Evolutionary conservation across 2,797 vertebrate species (phyloP).

Genomic region (Avahi laniger): DNA sequence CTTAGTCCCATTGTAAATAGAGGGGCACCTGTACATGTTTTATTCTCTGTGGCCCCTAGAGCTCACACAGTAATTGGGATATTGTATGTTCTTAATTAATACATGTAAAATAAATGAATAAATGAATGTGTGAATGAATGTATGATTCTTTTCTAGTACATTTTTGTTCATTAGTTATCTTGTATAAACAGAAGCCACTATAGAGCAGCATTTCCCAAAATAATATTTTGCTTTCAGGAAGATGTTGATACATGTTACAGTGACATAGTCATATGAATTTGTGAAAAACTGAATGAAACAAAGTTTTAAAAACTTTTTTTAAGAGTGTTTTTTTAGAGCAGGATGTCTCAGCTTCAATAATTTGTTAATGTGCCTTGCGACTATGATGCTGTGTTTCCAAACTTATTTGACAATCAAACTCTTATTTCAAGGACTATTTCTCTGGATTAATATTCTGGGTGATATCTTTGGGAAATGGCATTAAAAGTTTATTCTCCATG

Average conservation of each 20-base stretch:
- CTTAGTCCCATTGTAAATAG: rapidly evolving
- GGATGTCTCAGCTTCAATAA: not conserved
- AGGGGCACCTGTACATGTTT: not conserved
- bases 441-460: not conserved
- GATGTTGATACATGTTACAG: not conserved
- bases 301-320: not conserved
- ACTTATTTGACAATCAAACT: not conserved
- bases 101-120: not conserved
- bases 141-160: not conserved
- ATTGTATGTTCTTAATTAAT: not conserved
- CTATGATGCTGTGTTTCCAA: not conserved
- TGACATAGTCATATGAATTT: not conserved
- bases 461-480: not conserved
- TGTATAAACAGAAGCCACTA: not conserved
- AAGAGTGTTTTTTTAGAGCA: not conserved
- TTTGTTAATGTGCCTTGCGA: not conserved
- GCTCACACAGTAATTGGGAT: not conserved
- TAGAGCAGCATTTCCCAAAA: not conserved
- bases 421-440: not conserved
- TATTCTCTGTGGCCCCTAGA: not conserved
- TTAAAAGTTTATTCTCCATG: not conserved
- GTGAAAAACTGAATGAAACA: not conserved
- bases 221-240: not conserved
- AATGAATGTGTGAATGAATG: not conserved
- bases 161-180: not conserved